Conservation (phyloP, 2,113 vertebrate genomes). For the Typhlomys cinereus region DNA sequence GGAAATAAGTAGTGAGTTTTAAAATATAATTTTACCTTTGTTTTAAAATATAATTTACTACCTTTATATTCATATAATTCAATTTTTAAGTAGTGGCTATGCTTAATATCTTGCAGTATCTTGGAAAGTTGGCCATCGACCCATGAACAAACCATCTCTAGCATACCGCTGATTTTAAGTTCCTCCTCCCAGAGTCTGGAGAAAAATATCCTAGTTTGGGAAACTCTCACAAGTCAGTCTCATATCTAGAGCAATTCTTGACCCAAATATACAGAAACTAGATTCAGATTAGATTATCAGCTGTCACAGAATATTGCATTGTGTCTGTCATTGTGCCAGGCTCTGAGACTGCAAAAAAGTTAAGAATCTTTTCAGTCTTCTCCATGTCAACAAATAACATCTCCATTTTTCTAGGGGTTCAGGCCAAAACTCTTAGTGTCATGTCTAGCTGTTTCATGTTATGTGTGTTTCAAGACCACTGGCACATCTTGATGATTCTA, state of each 20-base stretch:
- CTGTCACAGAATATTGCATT: background rate
- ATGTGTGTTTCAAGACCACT: background rate
- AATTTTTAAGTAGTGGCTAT: conserved; percentile 17
- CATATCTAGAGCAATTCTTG: conserved; percentile 48
- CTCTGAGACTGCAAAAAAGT: background rate
- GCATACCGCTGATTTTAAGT: conserved; percentile 1
- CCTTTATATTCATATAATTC: background rate
- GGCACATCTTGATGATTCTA: background rate
- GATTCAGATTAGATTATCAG: conserved; percentile 46
- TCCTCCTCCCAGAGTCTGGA: background rate
- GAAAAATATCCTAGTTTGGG: background rate
- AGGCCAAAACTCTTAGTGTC: background rate
- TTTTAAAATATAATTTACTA: background rate
- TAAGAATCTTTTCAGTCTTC: background rate
- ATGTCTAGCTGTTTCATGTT: background rate
- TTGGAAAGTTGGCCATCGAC: conserved; percentile 14
- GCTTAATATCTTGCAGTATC: conserved; percentile 13
- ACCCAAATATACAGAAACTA: conserved; percentile 25
- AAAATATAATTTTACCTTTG: conserved; percentile 18
- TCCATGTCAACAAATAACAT: background rate
- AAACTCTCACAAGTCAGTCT: conserved; percentile 37
- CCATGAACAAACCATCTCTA: background rate
- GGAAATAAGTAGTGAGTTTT: conserved; percentile 26
- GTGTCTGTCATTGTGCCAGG: background rate
- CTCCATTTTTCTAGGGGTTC: background rate